Percentiles rank a stretch among this genome's conserved stretches.
These are phyloP conservation scores for Romanogobio albipinnatus DNA, from an alignment of 2,113 vertebrate genomes.

Conservation along the genomic window DNA sequence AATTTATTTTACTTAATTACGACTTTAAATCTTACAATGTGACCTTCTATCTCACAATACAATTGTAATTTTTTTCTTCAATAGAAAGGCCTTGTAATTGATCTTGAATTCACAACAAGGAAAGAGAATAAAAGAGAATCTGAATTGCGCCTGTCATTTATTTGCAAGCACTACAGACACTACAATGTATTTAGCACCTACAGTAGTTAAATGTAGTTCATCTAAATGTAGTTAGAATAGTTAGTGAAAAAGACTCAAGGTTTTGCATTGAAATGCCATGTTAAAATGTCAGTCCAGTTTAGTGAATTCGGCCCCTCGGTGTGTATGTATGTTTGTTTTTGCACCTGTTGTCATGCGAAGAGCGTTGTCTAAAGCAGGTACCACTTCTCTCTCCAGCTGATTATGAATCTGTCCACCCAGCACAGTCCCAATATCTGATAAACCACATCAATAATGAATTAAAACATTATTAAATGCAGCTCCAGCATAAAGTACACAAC, in stretches of 20 bases:
- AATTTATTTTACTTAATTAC: too few species aligned
- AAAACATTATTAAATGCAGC: background rate
- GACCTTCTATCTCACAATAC: background rate
- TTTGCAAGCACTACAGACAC: background rate
- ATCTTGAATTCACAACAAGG: background rate
- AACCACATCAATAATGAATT: background rate
- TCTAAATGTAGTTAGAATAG: too few species aligned
- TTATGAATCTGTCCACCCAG: conserved; percentile 83
- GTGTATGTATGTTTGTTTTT: conserved; percentile 36
- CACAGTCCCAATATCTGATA: conserved; percentile 83
- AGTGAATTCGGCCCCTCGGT: background rate
- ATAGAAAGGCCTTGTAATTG: background rate
- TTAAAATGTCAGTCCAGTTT: background rate
- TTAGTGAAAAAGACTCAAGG: too few species aligned
- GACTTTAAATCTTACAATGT: background rate
- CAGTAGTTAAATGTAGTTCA: too few species aligned
- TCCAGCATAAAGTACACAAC: background rate
- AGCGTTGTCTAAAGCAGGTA: conserved; percentile 83
- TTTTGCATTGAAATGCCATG: background rate
- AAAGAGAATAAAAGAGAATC: too few species aligned
- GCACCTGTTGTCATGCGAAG: conserved; percentile 88
- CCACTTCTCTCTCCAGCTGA: conserved; percentile 81
- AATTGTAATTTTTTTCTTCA: background rate
- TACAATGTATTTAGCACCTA: too few species aligned
- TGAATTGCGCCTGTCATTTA: too few species aligned